Conservation (phyloP, 2,888 invertebrate species). For the Limnephilus auricula region DNA sequence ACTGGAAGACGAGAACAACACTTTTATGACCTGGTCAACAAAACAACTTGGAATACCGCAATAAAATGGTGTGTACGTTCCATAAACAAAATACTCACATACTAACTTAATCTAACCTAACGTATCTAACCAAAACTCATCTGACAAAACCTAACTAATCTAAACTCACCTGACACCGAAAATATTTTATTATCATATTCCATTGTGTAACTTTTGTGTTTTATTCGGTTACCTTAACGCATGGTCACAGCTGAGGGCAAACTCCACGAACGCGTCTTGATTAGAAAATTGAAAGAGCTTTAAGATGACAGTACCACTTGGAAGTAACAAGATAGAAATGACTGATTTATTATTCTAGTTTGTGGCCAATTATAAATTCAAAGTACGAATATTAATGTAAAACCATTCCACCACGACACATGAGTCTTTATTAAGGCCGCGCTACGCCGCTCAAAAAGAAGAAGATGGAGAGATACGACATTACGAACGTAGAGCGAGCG, state of each 20-base stretch:
- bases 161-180: no score
- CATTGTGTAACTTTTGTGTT: no score
- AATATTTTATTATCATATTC: no score
- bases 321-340: background rate
- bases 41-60: background rate
- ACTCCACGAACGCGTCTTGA: background rate
- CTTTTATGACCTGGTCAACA: background rate
- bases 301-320: background rate
- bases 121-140: no score
- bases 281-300: background rate
- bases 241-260: background rate
- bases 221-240: no score
- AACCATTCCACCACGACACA: background rate
- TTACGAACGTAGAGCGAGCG: no score
- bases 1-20: conserved; percentile 74
- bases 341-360: background rate
- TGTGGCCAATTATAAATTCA: background rate
- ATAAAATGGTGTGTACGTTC: no score
- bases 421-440: no score
- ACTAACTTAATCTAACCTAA: no score
- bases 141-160: no score
- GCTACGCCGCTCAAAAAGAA: no score
- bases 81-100: background rate
- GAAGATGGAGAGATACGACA: no score
- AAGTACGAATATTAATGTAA: background rate